Conservation (phyloP, 2,888 invertebrate genomes). For the Parascotia fuliginaria region DNA sequence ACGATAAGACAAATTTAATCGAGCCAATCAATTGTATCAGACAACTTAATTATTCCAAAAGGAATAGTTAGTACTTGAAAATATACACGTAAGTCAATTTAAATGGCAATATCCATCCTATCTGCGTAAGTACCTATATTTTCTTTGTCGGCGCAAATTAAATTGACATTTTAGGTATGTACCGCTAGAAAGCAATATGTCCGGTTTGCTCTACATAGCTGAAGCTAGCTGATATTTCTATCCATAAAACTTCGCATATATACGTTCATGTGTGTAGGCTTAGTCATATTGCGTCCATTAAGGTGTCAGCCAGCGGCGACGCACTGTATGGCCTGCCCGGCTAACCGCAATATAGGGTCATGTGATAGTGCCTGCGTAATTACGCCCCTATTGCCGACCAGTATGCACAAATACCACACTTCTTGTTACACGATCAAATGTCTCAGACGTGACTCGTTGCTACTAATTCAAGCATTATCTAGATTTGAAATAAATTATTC, state of each 20-base stretch:
- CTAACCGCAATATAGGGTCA: slow-evolving; percentile 82
- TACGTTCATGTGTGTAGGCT: slow-evolving; percentile 49
- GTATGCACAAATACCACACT: slow-evolving; percentile 70
- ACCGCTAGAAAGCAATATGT: slow-evolving; percentile 8
- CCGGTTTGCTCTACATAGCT: slow-evolving; percentile 6
- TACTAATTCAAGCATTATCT: slow-evolving; percentile 76
- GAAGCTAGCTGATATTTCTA: slow-evolving; percentile 11
- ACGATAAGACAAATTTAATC: slow-evolving; percentile 5
- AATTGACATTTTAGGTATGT: slow-evolving; percentile 27
- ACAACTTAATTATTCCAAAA: slow-evolving; percentile 12
- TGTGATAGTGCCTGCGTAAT: slow-evolving; percentile 81
- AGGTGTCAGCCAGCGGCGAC: slow-evolving; percentile 54
- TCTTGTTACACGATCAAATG: slow-evolving; percentile 80
- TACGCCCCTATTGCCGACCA: slow-evolving; percentile 72
- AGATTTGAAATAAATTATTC: slow-evolving; percentile 75
- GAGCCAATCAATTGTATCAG: slow-evolving; percentile 3
- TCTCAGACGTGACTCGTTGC: slow-evolving; percentile 78
- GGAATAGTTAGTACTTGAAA: slow-evolving; percentile 5
- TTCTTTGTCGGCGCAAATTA: slow-evolving; percentile 26
- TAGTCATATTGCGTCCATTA: slow-evolving; percentile 56
- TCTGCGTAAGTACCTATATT: background rate
- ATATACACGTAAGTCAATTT: slow-evolving; percentile 4
- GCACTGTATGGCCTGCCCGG: slow-evolving; percentile 48
- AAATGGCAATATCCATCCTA: slow-evolving; percentile 1
- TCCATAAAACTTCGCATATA: slow-evolving; percentile 35